Conservation (phyloP, 30 jellyfish, hydroid and myxozoan species). For the Cassiopea andromeda region DNA sequence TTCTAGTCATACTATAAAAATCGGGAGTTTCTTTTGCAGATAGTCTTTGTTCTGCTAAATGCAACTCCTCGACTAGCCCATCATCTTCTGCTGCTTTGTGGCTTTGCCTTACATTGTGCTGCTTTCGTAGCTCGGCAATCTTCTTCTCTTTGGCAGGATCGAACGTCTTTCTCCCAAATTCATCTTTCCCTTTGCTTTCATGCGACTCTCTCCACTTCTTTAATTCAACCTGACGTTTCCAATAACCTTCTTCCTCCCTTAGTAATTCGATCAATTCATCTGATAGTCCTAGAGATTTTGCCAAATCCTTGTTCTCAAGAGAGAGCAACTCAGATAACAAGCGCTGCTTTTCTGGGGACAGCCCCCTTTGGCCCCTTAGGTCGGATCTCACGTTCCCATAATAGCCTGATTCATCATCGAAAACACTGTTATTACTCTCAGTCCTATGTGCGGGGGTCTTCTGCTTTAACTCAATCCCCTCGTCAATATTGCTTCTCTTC, state of each 20-base stretch:
- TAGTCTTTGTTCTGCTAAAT: conserved; percentile 57
- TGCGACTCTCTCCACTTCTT: conserved; percentile 82
- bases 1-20: neutral
- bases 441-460: neutral
- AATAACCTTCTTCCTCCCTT: conserved; percentile 73
- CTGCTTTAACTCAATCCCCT: neutral
- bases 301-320: conserved; percentile 52
- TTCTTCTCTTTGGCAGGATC: conserved; percentile 69
- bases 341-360: conserved; percentile 26
- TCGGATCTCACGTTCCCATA: conserved; percentile 61
- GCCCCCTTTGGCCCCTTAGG: conserved; percentile 31
- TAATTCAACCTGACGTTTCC: conserved; percentile 79
- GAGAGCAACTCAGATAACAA: conserved; percentile 40
- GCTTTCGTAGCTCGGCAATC: conserved; percentile 69
- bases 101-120: conserved; percentile 27
- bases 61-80: conserved; percentile 54
- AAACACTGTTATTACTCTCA: conserved; percentile 1
- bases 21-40: conserved; percentile 43
- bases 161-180: conserved; percentile 6
- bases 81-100: conserved; percentile 2
- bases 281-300: conserved; percentile 77
- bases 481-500: neutral
- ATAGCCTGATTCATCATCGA: conserved; percentile 47
- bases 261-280: conserved; percentile 70
- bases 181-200: conserved; percentile 37